phyloP scores from a whole-genome alignment of 2,797 vertebrate genomes.

The Chanos chanos region DNA sequence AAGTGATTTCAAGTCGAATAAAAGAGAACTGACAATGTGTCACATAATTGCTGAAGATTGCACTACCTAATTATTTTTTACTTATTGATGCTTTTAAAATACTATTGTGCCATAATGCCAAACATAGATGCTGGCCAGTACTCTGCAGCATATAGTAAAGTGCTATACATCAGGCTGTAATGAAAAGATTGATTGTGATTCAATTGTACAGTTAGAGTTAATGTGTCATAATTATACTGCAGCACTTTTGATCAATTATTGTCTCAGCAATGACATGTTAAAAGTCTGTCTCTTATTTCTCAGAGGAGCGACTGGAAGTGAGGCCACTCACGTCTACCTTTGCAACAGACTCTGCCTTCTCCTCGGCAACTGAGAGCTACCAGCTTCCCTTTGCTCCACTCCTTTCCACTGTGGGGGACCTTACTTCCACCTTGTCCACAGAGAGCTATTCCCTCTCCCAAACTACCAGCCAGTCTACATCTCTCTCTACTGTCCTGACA shows the following conservation, averaged over 20 bases:
- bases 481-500: constrained; percentile 35
- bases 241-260: too few species aligned
- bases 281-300: constrained; percentile 49
- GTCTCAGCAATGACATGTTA: too few species aligned
- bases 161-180: too few species aligned
- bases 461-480: constrained; percentile 38
- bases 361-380: constrained; percentile 53
- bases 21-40: too few species aligned
- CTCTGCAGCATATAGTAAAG: too few species aligned
- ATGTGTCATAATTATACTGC: background rate
- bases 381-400: constrained; percentile 47
- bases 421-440: constrained; percentile 44
- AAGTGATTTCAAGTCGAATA: too few species aligned
- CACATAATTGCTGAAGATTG: too few species aligned
- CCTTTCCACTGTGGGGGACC: constrained; percentile 59
- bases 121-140: too few species aligned
- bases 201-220: background rate
- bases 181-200: too few species aligned
- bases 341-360: constrained; percentile 52
- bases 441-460: constrained; percentile 40
- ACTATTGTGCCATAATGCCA: too few species aligned
- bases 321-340: constrained; percentile 55
- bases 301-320: constrained; percentile 66
- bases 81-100: too few species aligned
- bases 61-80: too few species aligned